phyloP scores from a whole-genome alignment of 1,140 invertebrate genomes.

The Sycophaga agraensis region DNA sequence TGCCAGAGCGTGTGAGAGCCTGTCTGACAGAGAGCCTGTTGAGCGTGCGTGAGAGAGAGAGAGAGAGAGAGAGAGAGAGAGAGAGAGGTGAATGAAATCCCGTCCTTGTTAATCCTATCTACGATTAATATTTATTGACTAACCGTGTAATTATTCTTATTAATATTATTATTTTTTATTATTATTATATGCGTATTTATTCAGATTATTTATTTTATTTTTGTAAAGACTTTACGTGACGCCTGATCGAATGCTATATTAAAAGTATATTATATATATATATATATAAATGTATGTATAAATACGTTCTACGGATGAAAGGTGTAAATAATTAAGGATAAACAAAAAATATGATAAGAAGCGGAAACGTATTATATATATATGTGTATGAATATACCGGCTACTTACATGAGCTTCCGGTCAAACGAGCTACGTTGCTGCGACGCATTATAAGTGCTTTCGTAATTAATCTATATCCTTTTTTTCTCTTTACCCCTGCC shows the following conservation, averaged over 20 bases:
- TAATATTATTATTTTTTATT: slow-evolving; percentile 21
- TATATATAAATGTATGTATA: slow-evolving; percentile 31
- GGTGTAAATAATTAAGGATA: slow-evolving; percentile 17
- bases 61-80: not conserved
- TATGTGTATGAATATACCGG: slow-evolving; percentile 5
- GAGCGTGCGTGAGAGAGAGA: slow-evolving; percentile 9
- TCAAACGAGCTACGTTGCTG: slow-evolving; percentile 16
- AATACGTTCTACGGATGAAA: slow-evolving; percentile 14
- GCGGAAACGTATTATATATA: slow-evolving; percentile 3
- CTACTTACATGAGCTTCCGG: slow-evolving; percentile 19
- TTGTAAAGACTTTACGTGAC: slow-evolving; percentile 52
- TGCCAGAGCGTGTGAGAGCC: no score
- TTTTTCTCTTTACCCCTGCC: not conserved
- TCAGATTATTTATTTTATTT: slow-evolving; percentile 59
- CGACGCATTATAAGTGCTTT: not conserved
- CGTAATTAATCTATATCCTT: not conserved
- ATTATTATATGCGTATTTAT: slow-evolving; percentile 52
- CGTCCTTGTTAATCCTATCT: slow-evolving; percentile 26
- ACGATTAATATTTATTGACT: slow-evolving; percentile 52
- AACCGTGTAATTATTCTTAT: slow-evolving; percentile 43
- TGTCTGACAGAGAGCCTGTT: no score
- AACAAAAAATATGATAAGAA: not conserved
- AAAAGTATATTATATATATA: slow-evolving; percentile 39
- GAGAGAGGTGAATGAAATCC: slow-evolving; percentile 11
- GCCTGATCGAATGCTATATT: slow-evolving; percentile 45